Conservation (phyloP, 2,888 invertebrate genomes). For the Gonocerus acuteangulatus region DNA sequence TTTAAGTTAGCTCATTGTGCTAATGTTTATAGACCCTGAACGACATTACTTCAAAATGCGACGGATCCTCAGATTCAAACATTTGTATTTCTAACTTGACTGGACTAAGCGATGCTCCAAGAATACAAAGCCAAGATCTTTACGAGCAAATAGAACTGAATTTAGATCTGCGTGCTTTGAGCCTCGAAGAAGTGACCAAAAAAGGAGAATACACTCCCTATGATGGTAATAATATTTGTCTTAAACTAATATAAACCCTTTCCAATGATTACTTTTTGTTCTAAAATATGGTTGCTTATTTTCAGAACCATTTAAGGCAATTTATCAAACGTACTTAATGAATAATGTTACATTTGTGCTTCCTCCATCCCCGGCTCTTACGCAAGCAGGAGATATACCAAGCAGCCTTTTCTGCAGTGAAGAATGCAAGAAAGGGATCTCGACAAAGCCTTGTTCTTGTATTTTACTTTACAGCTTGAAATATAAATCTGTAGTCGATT, state of each 20-base stretch:
- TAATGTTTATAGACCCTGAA: neutral
- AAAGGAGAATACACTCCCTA: neutral
- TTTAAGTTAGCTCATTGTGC: too few species aligned
- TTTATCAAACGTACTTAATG: neutral
- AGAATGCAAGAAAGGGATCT: conserved; percentile 11
- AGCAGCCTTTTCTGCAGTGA: neutral
- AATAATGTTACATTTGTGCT: conserved; percentile 9
- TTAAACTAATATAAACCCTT: neutral
- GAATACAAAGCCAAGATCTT: neutral
- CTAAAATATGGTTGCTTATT: neutral
- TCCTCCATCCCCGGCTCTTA: conserved; percentile 2
- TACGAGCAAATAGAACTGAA: neutral
- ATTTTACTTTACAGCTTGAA: neutral
- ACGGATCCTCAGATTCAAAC: neutral
- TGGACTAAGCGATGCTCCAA: neutral
- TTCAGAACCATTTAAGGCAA: neutral
- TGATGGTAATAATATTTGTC: neutral
- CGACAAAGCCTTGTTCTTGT: neutral
- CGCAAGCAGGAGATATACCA: conserved; percentile 38
- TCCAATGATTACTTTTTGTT: neutral
- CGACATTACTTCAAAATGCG: neutral
- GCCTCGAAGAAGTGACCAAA: neutral
- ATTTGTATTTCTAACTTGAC: neutral
- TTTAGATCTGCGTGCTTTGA: neutral
- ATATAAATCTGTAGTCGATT: too few species aligned